Base-by-base conservation (phyloP, 2,113 vertebrate species). In the Pelmatolapia mariae region DNA sequence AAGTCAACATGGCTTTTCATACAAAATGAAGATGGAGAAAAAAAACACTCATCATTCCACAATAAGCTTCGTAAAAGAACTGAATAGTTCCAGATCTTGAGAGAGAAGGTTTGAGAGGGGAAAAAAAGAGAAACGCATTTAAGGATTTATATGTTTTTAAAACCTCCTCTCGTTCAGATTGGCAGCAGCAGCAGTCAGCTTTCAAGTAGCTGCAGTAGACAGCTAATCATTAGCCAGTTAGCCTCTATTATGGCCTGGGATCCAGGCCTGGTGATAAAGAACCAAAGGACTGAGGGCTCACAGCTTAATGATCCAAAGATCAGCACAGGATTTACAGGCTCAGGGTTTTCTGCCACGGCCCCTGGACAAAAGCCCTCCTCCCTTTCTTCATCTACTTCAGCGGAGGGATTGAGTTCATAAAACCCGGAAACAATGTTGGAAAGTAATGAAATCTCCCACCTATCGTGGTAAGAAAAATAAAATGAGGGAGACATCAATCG, bases 181-280 rank as follows among this genome's bases (percentile, higher is more conserved):
- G 82, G 89, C 90, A 92, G 88, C 78, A 43, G 80, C 36, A 87
- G 80, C 86, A 73, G 81, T 81, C 76, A 81, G 83, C 85, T 85
- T 85, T 66, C 83, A 56, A 89, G 84, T 82, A 86, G 86, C 89
- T 88, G 91, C 24, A 80, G 89, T 86, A 63, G 93, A 95, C 94
- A 92, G 95, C 94, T 93, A 94, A 96, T 95, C 93, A 95, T 96
- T 95, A 95, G 93, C 94, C 94, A 94, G 95, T 94, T 95, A 95
- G 93, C 91, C 92, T 89, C 92, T 61, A 92, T 96, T 94, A 95
- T 88, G 89, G 89, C 83, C 91, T 57, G 91, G 87, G 88, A 95
- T 94, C 88, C 88, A 82, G 73, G 87, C 91, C 83, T 85, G 91
- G 93, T 92, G 92, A 94, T 95, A 94, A 95, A 95, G 90, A 93